Percentiles rank a stretch among this genome's conserved stretches.
Evolutionary conservation across 2,113 vertebrate species (phyloP).

Genomic region (Carollia perspicillata): DNA sequence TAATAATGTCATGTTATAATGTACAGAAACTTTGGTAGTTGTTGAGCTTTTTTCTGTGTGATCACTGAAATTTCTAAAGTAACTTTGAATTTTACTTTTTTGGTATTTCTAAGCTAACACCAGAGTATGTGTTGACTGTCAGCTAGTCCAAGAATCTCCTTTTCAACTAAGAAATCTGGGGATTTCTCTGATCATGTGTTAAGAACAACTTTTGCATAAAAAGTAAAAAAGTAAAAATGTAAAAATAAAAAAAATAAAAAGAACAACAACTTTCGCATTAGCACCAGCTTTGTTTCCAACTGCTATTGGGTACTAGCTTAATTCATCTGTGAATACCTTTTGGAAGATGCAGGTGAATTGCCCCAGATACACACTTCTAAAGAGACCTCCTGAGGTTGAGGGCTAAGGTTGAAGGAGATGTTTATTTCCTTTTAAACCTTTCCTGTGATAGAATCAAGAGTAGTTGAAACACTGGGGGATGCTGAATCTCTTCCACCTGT

Average conservation of each 20-base stretch:
- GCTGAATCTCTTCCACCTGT: background rate
- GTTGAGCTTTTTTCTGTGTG: slow-evolving; percentile 54
- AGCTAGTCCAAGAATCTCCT: background rate
- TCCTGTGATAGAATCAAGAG: background rate
- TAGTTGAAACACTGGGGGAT: background rate
- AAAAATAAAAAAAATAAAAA: too few relatives aligned
- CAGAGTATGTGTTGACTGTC: slow-evolving; percentile 14
- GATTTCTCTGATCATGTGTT: slow-evolving; percentile 17
- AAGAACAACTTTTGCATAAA: slow-evolving; percentile 2
- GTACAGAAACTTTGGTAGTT: slow-evolving; percentile 33
- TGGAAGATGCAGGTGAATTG: background rate
- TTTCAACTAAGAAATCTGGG: background rate
- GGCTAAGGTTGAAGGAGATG: background rate
- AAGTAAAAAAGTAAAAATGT: too few relatives aligned
- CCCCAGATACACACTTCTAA: background rate
- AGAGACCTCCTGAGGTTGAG: background rate
- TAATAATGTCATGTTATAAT: slow-evolving; percentile 48
- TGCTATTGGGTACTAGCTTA: background rate
- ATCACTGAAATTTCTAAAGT: slow-evolving; percentile 50
- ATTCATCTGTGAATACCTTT: background rate
- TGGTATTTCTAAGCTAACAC: slow-evolving; percentile 45
- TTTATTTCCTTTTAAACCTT: slow-evolving; percentile 3
- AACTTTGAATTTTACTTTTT: slow-evolving; percentile 45
- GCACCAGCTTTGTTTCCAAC: background rate
- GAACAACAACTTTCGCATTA: background rate